Base-by-base conservation (phyloP, 1,140 invertebrate genomes). In the Drosophila novamexicana region DNA sequence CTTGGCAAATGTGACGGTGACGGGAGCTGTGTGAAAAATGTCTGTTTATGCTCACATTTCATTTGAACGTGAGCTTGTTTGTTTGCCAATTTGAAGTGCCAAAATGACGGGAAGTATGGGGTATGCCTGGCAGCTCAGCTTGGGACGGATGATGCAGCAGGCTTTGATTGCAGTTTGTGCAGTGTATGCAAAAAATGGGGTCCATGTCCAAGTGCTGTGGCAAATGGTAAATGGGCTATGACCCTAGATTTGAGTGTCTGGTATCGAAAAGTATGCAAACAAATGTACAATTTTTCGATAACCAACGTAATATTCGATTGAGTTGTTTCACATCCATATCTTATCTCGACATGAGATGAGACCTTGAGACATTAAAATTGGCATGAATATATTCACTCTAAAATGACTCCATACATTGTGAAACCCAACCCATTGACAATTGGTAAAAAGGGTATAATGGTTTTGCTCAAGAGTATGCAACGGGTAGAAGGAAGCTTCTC, bases 21-120 rank as follows among this genome's bases (percentile, higher is more conserved):
- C 57, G 47, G 34, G 61, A 36, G 58, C 59, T 82, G 76, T 86
- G 83, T 86, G 82, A 88, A 86, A 79, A 83, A 88, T 89, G 79
- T 88, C 84, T 88, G 80, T 88, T 88, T 89, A 88, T 88, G 69
- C 83, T 88, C 82, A 85, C 82, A 85, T 85, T 85, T 85, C 83
- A 88, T 88, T 88, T 84, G 74, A 88, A 88, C 84, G 84, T 83
- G 84, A 83, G 83, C 77, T 77, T 88, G 83, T 88, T 88, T 88
- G 83, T 77, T 88, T 83, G 77, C 84, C 83, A 88, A 88, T 89
- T 88, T 88, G 77, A 76, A 82, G 82, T 86, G 82, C 71, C 72
- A 76, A 76, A 86, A 79, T 70, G 81, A 59, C 10, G 10, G 47
- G 39, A 53, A 52, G 36, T 37, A 32, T 18, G 47, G 59, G 37